Base-by-base conservation (phyloP, 2,797 vertebrate species). In the Pseudochirops cupreus region DNA sequence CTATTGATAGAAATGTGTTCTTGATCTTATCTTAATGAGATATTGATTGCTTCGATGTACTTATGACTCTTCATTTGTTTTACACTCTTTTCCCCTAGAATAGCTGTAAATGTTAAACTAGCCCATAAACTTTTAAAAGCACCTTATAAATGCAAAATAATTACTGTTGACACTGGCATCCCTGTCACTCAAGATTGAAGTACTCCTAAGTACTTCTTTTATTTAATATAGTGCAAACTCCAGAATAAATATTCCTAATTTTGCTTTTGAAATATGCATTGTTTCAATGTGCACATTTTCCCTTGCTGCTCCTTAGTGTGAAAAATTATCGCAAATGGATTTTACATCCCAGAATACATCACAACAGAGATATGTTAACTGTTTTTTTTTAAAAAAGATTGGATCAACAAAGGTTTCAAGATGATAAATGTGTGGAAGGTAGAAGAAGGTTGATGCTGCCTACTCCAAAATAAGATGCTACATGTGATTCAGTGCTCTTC, bases 81-180 rank as follows among this genome's bases (percentile, higher is more conserved):
- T 93, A 91, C 21, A 57, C 46, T 82, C 26, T 93, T 97, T 91
- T 57, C 50, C 62, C 12, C 59, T 52, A 90, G 31, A 10, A n/a
- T 93, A 94, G 93, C 67, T 10, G 54, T 92, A 53, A 89, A 96
- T 90, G 33, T 93, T 52, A 87, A 4, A 67, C 54, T 82, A 89
- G 3, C 94, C n/a, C 50, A 0, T 93, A 74, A 67, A 87, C 58
- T 94, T 95, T 89, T 54, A 94, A 94, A 11, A 94, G n/a, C 82
- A 3, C 53, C 94, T 91, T 89, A 52, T 55, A 94, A 95, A 94
- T 96, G 56, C 33, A 96, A 58, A 91, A 91, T 31, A 90, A 33
- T 92, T 96, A 62, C 21, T 91, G 3, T 58, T 95, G 58, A 93
- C 67, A 53, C 33, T 46, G 24, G 18, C n/a, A 74, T 74, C 67